Percentiles rank a stretch among this genome's conserved stretches.
Evolutionary conservation across 2,113 vertebrate species (phyloP).

Genomic region (Plestiodon gilberti): DNA sequence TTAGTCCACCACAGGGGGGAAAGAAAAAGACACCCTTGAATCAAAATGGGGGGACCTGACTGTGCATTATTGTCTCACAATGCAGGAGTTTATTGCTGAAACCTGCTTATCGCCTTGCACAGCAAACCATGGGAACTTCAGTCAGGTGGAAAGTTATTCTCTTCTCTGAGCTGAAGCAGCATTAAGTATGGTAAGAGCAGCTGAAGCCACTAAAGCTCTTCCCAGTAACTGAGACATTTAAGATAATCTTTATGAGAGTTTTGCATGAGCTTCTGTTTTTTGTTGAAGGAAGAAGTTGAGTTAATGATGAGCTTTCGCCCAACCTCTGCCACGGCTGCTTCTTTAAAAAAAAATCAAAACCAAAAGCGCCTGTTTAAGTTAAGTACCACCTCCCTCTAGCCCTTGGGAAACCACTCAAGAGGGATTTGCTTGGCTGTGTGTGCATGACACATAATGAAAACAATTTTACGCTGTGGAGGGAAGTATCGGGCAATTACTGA

Average conservation of each 20-base stretch:
- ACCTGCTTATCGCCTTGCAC: slow-evolving; percentile 98
- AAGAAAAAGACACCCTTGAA: slow-evolving; percentile 99
- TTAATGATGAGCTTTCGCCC: slow-evolving; percentile 96
- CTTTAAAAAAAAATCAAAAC: slow-evolving; percentile 73
- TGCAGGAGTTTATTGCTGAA: slow-evolving; percentile 99
- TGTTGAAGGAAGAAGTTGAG: slow-evolving; percentile 87
- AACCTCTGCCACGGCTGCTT: slow-evolving; percentile 65
- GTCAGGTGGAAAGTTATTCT: slow-evolving; percentile 98
- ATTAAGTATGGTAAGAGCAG: slow-evolving; percentile 87
- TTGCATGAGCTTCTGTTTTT: slow-evolving; percentile 92
- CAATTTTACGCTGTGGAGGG: slow-evolving; percentile 98
- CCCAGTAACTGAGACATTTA: slow-evolving; percentile 97
- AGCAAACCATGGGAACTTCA: slow-evolving; percentile 99
- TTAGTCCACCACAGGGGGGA: slow-evolving; percentile 97
- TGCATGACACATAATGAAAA: slow-evolving; percentile 99
- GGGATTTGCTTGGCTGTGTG: slow-evolving; percentile 95
- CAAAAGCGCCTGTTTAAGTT: slow-evolving; percentile 96
- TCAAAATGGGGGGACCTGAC: slow-evolving; percentile 99
- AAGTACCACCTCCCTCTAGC: slow-evolving; percentile 94
- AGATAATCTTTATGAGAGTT: slow-evolving; percentile 89
- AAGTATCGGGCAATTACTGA: slow-evolving; percentile 99
- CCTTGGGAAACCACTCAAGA: slow-evolving; percentile 96
- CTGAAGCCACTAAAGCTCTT: slow-evolving; percentile 87
- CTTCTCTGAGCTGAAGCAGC: slow-evolving; percentile 87
- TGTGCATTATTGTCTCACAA: slow-evolving; percentile 98